Percentiles rank a stretch among this genome's conserved stretches.
Conservation (phyloP, 2,113 vertebrate species). For the Tupaia chinensis region DNA sequence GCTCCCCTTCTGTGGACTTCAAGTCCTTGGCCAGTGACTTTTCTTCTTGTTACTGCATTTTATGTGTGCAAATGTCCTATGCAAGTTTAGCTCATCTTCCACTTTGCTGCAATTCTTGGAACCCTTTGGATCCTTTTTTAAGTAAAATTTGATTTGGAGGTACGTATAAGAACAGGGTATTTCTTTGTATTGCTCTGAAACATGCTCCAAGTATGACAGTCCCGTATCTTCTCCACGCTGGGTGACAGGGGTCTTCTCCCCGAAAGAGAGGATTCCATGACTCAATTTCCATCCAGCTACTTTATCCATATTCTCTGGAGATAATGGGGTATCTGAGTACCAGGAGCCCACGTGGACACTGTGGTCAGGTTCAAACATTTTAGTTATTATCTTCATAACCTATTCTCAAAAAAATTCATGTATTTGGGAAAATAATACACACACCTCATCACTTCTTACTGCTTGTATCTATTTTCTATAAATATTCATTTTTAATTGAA, state of each 20-base stretch:
- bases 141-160: neutral
- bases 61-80: neutral
- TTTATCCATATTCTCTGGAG: neutral
- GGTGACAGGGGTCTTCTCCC: neutral
- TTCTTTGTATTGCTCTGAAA: slow-evolving; percentile 1
- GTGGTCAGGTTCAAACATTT: neutral
- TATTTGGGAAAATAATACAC: neutral
- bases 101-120: neutral
- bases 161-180: neutral
- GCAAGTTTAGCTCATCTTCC: neutral
- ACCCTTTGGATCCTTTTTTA: neutral
- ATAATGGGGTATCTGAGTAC: neutral
- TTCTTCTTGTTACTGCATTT: neutral
- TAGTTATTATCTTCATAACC: neutral
- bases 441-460: neutral
- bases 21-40: neutral
- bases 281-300: neutral
- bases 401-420: neutral
- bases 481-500: neutral
- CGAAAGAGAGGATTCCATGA: neutral
- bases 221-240: neutral
- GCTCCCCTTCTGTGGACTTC: neutral
- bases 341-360: neutral
- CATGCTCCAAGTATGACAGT: neutral
- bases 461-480: neutral